Evolutionary conservation across 2,888 invertebrate species (phyloP), one percentile per base, ranked within the genome.

Genomic region (Drosophila testacea): DNA sequence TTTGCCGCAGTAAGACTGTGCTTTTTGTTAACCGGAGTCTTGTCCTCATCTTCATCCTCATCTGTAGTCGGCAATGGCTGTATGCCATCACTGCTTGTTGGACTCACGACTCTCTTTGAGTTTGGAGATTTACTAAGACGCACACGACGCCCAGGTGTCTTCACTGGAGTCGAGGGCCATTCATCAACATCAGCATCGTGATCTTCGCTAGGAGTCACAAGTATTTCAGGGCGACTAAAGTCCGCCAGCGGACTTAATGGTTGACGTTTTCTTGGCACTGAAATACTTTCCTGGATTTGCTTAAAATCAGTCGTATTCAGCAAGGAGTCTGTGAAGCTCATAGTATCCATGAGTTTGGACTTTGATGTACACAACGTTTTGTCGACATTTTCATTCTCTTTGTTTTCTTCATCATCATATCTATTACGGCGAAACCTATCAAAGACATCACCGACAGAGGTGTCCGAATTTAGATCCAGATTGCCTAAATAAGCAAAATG

Each of bases 241-340:
- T 84, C 85, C 55, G 81, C 65, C 66, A 91, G 80, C 16, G 90
- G 90, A 68, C 91, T 91, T 13, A 92, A 70, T 1, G 92, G 91
- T 0, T 90, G 83, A 1, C 91, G 88, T 9, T 69, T 62, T 1
- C 50, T 6, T 13, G 41, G 56, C 4, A 73, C 77, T 2, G 60
- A 47, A 22, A 81, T 73, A 30, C 81, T 84, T 1, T 81, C 57
- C 11, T 91, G 81, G 11, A 90, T 32, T 34, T 81, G 78, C 41
- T 79, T 88, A 65, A 90, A 88, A 9, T 91, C 91, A 0, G 82
- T 82, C 6, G 87, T 81, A 47, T 92, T 86, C 4, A 92, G 66
- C 7, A 92, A 16, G 0, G 92, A 92, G 42, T 92, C 92, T 0
- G 85, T 90, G 46, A 92, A 92, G 50, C 92, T 92, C 63, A 90